Evolutionary conservation across 2,797 vertebrate genomes (phyloP), one percentile per base, ranked within the genome.

Genomic region (Mus spretus): DNA sequence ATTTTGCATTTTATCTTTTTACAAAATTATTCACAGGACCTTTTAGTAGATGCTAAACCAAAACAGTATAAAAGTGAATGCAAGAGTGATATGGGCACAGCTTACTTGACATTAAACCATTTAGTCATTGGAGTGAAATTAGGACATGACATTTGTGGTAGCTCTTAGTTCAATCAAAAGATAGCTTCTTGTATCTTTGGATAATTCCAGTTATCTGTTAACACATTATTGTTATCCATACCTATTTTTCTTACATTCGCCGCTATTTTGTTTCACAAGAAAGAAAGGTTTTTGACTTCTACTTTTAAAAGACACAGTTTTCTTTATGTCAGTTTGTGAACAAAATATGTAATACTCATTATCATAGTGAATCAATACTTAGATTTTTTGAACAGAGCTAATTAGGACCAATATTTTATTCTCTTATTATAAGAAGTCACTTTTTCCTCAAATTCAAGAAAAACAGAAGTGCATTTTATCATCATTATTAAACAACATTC

Each of bases 1-100:
- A 57, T 59, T 94, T 89, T 96, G 96, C 97, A 95, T 93, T 97
- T 98, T 96, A 20, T 79, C 57, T 95, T 94, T 55, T 40, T 88
- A 15, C 0, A 89, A 78, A 97, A 96, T 93, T 96, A 86, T 93
- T 65, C 72, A 8, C 65, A 50, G 72, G 77, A 82, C 12, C 12
- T 14, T 50, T 31, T 89, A 47, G 67, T 24, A 44, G 55, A 88
- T 80, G 65, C 19, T 57, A 77, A 91, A 82, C 3, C 1, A 40
- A 67, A 88, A 37, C 31, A 61, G 7, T 70, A 57, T 34, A n/a
- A 65, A 89, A 63, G 13, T 65, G 20, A 79, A 44, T 34, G 13
- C 81, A 95, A 96, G 47, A 88, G 65, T 83, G 85, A n/a, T 91
- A 93, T 92, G 37, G 94, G 96, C 14, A 92, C 75, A 89, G 83